Evolutionary conservation across 2,888 invertebrate genomes (phyloP).

Genomic region (Lithophane leautieri): DNA sequence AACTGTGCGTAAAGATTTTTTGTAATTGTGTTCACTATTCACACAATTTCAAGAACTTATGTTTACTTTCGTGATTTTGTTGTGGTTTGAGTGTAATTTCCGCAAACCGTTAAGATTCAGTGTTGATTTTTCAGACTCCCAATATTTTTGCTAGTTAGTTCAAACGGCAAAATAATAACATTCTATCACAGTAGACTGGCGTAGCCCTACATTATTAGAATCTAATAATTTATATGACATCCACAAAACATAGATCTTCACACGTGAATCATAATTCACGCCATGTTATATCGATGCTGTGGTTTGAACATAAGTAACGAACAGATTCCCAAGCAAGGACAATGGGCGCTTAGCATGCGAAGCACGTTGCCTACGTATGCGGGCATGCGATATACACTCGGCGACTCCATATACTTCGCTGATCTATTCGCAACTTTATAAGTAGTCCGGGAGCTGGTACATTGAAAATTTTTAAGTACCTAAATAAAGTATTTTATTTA

Average conservation of each 20-base stretch:
- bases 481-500: neutral
- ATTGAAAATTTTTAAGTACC: neutral
- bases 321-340: slow-evolving; percentile 71
- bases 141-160: neutral
- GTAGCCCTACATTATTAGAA: neutral
- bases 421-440: slow-evolving; percentile 52
- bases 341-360: slow-evolving; percentile 72
- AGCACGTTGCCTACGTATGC: slow-evolving; percentile 68
- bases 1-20: slow-evolving; percentile 24
- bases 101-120: neutral
- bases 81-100: neutral
- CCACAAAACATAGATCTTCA: slow-evolving; percentile 33
- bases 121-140: neutral
- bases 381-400: slow-evolving; percentile 52
- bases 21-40: neutral
- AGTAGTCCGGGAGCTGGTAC: slow-evolving; percentile 22
- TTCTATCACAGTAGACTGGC: neutral
- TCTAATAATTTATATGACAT: slow-evolving; percentile 20
- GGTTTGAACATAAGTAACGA: slow-evolving; percentile 68
- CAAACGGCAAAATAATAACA: neutral
- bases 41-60: neutral
- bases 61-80: neutral
- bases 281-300: slow-evolving; percentile 57
- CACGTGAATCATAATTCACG: slow-evolving; percentile 61
- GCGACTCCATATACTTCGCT: slow-evolving; percentile 44